phyloP scores from a whole-genome alignment of 2,888 invertebrate species.

The Anagyrus pseudococci region DNA sequence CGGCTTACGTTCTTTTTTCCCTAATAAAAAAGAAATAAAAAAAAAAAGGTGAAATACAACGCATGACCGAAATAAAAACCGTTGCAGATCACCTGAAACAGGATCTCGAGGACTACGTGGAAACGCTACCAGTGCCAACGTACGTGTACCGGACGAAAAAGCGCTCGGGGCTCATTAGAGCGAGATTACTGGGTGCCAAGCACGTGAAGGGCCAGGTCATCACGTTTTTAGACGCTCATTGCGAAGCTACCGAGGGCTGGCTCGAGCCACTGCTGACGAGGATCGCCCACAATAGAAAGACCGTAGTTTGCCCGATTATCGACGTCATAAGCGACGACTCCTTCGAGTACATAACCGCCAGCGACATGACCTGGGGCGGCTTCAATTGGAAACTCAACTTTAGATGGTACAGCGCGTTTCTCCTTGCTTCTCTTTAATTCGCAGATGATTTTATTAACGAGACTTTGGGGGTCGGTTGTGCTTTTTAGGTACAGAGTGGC shows the following conservation, averaged over 20 bases:
- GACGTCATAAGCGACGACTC: conserved; percentile 99
- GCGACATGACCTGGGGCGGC: conserved; percentile 99
- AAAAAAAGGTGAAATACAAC: no score
- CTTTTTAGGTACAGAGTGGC: conserved; percentile 90
- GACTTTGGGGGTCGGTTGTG: neutral
- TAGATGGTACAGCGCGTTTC: conserved; percentile 77
- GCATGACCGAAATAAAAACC: no score
- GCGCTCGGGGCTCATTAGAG: conserved; percentile 94
- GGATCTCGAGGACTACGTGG: conserved; percentile 88
- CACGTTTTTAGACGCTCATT: conserved; percentile 97
- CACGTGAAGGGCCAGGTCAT: conserved; percentile 91
- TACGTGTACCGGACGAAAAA: conserved; percentile 88
- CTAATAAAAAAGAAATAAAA: no score
- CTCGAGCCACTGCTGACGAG: conserved; percentile 91
- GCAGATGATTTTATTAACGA: neutral
- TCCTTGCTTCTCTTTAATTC: conserved; percentile 1
- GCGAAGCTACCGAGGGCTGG: conserved; percentile 99
- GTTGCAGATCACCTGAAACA: conserved; percentile 83
- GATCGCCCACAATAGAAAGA: conserved; percentile 89
- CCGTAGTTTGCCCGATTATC: conserved; percentile 97
- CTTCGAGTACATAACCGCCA: conserved; percentile 98
- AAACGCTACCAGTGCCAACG: conserved; percentile 84
- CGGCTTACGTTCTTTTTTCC: no score
- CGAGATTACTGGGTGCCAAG: conserved; percentile 91
- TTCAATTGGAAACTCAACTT: conserved; percentile 99